phyloP scores from a whole-genome alignment of 2,888 invertebrate species.

The Maniola hyperantus region DNA sequence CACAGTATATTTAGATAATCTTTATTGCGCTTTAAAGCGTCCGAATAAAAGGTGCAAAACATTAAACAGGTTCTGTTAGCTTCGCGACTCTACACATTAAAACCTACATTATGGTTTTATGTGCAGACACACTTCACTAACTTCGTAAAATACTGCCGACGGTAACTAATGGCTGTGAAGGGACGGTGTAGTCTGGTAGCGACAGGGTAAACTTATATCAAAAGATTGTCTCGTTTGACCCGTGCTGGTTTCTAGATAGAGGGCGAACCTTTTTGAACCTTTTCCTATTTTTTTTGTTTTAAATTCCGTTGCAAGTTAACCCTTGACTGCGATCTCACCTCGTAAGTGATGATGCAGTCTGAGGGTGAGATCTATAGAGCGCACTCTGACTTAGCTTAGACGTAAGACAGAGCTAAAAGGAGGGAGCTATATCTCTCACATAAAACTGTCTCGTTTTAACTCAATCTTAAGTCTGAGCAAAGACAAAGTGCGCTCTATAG shows the following conservation, averaged over 20 bases:
- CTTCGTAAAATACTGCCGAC: constrained; percentile 11
- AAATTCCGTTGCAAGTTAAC: no score
- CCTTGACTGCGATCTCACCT: no score
- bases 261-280: not conserved
- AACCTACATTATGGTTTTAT: constrained; percentile 22
- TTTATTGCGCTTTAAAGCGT: constrained; percentile 12
- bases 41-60: constrained; percentile 20
- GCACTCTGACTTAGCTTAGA: no score
- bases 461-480: no score
- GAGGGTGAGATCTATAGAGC: no score
- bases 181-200: constrained; percentile 11
- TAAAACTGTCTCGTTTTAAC: no score
- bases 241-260: not conserved
- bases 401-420: no score
- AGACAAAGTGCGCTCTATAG: no score
- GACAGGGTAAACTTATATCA: constrained; percentile 6
- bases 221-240: constrained; percentile 2
- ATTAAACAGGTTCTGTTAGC: constrained; percentile 12
- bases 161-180: constrained; percentile 13
- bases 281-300: not conserved
- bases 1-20: constrained; percentile 8
- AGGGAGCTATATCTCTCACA: no score
- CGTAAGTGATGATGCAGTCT: no score
- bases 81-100: constrained; percentile 15
- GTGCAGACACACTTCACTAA: constrained; percentile 14